Base-by-base conservation (phyloP, 2,797 vertebrate species). In the Xerus rutilus region DNA sequence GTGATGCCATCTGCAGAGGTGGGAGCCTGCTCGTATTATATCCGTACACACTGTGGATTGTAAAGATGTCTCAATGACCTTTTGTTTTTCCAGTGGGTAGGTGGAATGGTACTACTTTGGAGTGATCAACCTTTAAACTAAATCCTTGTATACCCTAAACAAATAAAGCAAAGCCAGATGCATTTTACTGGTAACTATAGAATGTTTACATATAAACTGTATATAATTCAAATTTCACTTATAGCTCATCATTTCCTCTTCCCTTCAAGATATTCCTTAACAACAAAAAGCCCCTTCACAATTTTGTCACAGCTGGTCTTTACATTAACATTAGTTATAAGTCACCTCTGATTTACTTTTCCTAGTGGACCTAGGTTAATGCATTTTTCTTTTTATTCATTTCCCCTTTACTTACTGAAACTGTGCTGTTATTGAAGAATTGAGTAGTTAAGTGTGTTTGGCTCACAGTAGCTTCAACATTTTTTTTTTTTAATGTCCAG, bases 401-500 rank as follows among this genome's bases (percentile, higher is more conserved):
- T 98, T 93, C 91, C 86, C 72, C 77, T 97, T 97, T 97, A 98
- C 93, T 97, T 95, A 96, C 93, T 95, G 96, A 98, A 96, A 83
- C 89, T 95, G 93, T 65, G 11, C 93, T 97, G 82, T 97, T 98
- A 93, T 23, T 91, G 91, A 97, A 96, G 72, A 95, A 77, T 98
- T 97, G 97, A 77, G 94, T 97, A 70, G 20, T 86, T 96, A 69
- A 93, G 32, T 65, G 39, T 90, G 69, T 79, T 98, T 98, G 93
- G 95, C 91, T 96, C 77, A 92, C 92, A 93, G 81, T 81, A 95
- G 81, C 89, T 77, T 95, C 13, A 76, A 73, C 21, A 7, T 94
- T 97, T 96, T 95, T 90, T 67, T 70, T 4, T 91, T 97, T 95
- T 96, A 81, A 64, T 92, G 97, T 98, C 97, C 98, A 99, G 99